These are phyloP conservation scores for Phymatocera aterrima DNA, from an alignment of 2,888 invertebrate species.

Conservation along the genomic window DNA sequence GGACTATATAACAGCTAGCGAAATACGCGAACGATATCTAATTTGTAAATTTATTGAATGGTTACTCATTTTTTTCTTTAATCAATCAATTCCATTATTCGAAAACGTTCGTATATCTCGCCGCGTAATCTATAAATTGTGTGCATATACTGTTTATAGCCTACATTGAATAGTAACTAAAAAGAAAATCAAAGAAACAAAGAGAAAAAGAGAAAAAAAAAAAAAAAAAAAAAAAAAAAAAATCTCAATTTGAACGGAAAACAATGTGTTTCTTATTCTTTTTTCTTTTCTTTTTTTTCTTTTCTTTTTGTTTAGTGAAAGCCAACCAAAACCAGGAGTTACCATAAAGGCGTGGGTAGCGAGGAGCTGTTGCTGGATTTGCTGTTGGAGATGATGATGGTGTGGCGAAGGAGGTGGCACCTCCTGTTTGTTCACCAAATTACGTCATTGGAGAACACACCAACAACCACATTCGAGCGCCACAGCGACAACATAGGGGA, in stretches of 20 bases:
- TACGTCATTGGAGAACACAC: conserved; percentile 74
- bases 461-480: conserved; percentile 75
- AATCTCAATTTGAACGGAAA: conserved; percentile 37
- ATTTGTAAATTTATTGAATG: too few relatives aligned
- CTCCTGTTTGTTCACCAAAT: conserved; percentile 66
- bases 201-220: conserved; percentile 21
- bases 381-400: conserved; percentile 75
- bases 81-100: too few relatives aligned
- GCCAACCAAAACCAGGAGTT: conserved; percentile 75
- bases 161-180: background rate
- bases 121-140: background rate
- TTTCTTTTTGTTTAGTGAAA: conserved; percentile 69
- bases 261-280: conserved; percentile 9
- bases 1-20: conserved; percentile 59
- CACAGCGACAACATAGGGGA: conserved; percentile 75
- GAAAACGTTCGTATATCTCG: background rate
- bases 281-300: conserved; percentile 41
- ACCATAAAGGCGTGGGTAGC: conserved; percentile 75
- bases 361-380: conserved; percentile 75
- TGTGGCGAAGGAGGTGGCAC: conserved; percentile 73
- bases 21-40: conserved; percentile 47
- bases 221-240: conserved; percentile 16
- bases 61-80: too few relatives aligned
- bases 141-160: background rate
- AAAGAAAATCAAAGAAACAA: conserved; percentile 53